These are phyloP conservation scores for Listronotus oregonensis DNA, from an alignment of 1,140 invertebrate genomes.

Conservation along the genomic window DNA sequence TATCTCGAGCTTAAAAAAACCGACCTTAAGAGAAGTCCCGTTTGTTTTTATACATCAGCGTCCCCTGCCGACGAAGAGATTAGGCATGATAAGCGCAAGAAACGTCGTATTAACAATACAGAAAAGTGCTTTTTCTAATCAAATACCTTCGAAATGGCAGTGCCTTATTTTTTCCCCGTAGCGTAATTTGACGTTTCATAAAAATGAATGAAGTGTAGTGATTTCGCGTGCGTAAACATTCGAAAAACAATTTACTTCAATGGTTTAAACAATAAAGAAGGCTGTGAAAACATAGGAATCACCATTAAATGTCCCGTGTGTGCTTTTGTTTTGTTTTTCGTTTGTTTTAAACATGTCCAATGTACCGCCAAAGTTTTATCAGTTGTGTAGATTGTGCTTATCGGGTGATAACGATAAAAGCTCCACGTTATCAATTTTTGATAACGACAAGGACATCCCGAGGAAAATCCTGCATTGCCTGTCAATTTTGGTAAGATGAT, in stretches of 20 bases:
- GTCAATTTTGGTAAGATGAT: conserved; percentile 57
- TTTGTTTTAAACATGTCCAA: conserved; percentile 65
- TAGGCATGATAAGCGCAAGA: conserved; percentile 37
- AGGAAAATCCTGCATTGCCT: conserved; percentile 59
- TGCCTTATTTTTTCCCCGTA: conserved; percentile 52
- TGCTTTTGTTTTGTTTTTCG: conserved; percentile 49
- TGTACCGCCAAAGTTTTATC: conserved; percentile 70
- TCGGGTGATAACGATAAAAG: conserved; percentile 45
- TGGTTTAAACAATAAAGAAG: conserved; percentile 43
- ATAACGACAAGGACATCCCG: conserved; percentile 52
- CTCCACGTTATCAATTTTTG: conserved; percentile 46
- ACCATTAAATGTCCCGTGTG: conserved; percentile 46
- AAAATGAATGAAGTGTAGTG: conserved; percentile 31
- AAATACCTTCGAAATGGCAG: conserved; percentile 46
- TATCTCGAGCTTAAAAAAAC: not conserved
- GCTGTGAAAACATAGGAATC: conserved; percentile 45
- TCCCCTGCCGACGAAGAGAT: conserved; percentile 29
- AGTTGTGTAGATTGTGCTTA: conserved; percentile 68
- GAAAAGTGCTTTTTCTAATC: conserved; percentile 35
- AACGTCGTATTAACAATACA: conserved; percentile 36
- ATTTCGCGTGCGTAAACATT: conserved; percentile 35
- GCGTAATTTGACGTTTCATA: conserved; percentile 31
- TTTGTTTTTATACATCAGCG: conserved; percentile 28
- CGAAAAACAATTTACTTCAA: conserved; percentile 35
- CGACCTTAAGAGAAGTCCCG: conserved; percentile 27